Evolutionary conservation across 2,888 invertebrate species (phyloP), one percentile per base, ranked within the genome.

Genomic region (Teinopalpus imperialis): DNA sequence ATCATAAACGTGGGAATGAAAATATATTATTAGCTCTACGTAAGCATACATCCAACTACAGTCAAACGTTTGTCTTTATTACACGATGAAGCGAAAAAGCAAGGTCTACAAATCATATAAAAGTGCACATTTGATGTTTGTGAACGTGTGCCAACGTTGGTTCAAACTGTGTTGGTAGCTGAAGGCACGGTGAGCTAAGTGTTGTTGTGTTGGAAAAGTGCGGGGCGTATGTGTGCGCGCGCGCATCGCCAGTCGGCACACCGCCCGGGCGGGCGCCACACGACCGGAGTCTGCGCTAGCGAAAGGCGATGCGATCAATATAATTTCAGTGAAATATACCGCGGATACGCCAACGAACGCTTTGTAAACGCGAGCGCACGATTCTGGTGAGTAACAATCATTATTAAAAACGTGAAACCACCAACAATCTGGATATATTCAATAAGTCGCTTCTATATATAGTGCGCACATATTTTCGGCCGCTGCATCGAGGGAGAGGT

Each of bases 241-340:
- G 65, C 61, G 63, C 59, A 62, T 58, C 70, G 69, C 64, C 86
- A 88, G 88, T 88, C 86, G 85, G 85, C 87, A 74, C 66, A 70
- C 88, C 87, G 87, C 88, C 87, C 86, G 87, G 86, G 87, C 87
- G 87, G 87, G 85, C 79, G 87, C 86, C 85, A 83, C 83, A 87
- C 87, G 88, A 88, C 88, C 87, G 76, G 88, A 69, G 71, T 87
- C 87, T 79, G 85, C 81, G 86, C 86, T 67, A 72, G 85, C 82
- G 81, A 69, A 71, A 57, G 79, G 78, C 73, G 61, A 70, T 70
- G 60, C 72, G 68, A 72, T 73, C 66, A 55, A 69, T 74, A 76
- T 75, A 73, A 75, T 77, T 78, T 69, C 79, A 76, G 79, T 82
- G 80, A 81, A 78, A 81, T 74, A 81, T 56, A 72, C 77, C 74